A percentile compares a stretch with the other conserved stretches of the same genome.
These are phyloP conservation scores for Ormyrus rosae DNA, from an alignment of 2,888 invertebrate species.

Conservation along the genomic window DNA sequence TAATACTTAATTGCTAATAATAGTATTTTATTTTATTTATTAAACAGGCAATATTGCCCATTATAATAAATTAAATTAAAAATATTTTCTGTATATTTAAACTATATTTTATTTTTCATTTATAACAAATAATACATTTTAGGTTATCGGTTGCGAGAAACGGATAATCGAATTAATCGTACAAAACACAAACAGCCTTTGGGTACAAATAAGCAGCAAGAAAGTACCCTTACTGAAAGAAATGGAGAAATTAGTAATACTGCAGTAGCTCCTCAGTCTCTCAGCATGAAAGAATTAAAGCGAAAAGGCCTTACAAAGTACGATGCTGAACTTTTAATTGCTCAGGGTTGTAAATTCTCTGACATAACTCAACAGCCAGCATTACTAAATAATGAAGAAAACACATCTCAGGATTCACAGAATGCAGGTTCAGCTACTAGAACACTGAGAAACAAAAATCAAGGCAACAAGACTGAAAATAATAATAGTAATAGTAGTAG, in stretches of 20 bases:
- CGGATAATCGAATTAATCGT: slow-evolving; percentile 94
- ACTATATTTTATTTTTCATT: background rate
- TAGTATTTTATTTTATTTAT: background rate
- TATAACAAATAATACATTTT: slow-evolving; percentile 66
- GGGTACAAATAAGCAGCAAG: slow-evolving; percentile 69
- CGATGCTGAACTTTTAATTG: slow-evolving; percentile 91
- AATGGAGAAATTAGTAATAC: slow-evolving; percentile 70
- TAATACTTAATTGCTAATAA: background rate
- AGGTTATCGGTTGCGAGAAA: slow-evolving; percentile 94
- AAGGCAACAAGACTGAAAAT: slow-evolving; percentile 67
- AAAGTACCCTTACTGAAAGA: slow-evolving; percentile 69
- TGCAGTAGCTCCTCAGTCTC: slow-evolving; percentile 79
- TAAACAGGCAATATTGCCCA: too few species aligned
- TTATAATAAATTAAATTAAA: background rate
- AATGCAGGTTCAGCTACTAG: slow-evolving; percentile 67
- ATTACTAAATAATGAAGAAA: slow-evolving; percentile 66
- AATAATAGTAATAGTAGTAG: slow-evolving; percentile 63
- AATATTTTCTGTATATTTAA: background rate
- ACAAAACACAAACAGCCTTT: slow-evolving; percentile 81
- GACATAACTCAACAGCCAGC: slow-evolving; percentile 77
- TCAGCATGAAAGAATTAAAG: slow-evolving; percentile 89
- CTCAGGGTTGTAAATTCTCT: slow-evolving; percentile 85
- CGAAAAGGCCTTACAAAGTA: slow-evolving; percentile 92
- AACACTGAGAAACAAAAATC: slow-evolving; percentile 73
- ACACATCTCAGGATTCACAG: slow-evolving; percentile 64